Evolutionary conservation across 2,113 vertebrate species (phyloP).

Genomic region (Oxyura jamaicensis): DNA sequence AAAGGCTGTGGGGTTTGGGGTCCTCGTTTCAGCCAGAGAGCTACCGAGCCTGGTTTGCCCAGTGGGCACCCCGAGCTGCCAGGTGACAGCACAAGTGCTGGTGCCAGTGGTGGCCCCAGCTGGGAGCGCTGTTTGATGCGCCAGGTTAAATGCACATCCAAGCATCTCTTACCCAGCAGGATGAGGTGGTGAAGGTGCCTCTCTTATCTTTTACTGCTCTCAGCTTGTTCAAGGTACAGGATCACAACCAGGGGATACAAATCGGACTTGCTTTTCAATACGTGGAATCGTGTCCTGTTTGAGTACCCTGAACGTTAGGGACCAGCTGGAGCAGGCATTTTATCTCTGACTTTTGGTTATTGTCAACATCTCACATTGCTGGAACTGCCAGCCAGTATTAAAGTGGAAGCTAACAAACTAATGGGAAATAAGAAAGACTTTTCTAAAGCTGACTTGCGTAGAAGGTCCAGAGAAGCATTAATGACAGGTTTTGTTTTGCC

Average conservation of each 20-base stretch:
- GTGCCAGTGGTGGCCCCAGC: neutral
- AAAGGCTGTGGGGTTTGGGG: neutral
- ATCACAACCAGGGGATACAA: neutral
- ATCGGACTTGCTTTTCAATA: neutral
- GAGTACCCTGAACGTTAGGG: neutral
- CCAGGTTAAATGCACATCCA: fast-evolving
- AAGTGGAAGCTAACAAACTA: neutral
- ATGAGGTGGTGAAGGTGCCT: fast-evolving
- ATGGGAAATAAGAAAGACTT: neutral
- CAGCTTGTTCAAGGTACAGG: neutral
- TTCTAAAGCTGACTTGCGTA: neutral
- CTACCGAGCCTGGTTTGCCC: neutral
- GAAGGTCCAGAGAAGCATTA: neutral
- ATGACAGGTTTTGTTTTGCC: neutral
- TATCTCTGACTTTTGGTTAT: neutral
- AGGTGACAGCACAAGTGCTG: neutral
- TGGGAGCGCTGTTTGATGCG: neutral
- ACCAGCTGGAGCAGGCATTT: neutral
- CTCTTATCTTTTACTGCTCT: neutral
- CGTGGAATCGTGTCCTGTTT: neutral
- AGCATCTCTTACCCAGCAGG: too few relatives aligned
- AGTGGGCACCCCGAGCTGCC: neutral
- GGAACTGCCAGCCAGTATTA: neutral
- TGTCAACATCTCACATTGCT: neutral
- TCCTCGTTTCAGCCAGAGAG: neutral